Conservation (phyloP, 2,113 vertebrate genomes). For the Caranx ignobilis region DNA sequence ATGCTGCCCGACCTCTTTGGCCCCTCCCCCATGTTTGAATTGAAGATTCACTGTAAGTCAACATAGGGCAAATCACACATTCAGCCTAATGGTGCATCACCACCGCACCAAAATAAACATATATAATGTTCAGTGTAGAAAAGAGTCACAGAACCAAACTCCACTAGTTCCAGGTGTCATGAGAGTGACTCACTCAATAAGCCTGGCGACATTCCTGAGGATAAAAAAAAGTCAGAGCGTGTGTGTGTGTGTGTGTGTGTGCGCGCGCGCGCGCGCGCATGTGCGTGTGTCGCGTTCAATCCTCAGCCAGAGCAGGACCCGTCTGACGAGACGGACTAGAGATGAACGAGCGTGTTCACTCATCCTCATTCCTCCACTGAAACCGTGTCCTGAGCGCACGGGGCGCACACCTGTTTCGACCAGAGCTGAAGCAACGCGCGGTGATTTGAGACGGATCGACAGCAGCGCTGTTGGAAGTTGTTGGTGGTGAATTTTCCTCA, state of each 20-base stretch:
- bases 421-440: background rate
- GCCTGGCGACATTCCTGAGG: slow-evolving; percentile 78
- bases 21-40: background rate
- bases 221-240: slow-evolving; percentile 24
- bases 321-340: slow-evolving; percentile 76
- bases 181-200: slow-evolving; percentile 63
- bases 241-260: slow-evolving; percentile 27
- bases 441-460: background rate
- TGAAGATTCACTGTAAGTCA: background rate
- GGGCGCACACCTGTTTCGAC: slow-evolving; percentile 8
- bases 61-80: background rate
- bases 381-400: slow-evolving; percentile 39
- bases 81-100: too few relatives aligned
- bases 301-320: slow-evolving; percentile 55
- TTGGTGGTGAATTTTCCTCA: background rate
- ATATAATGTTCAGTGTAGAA: too few relatives aligned
- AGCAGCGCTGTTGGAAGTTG: rapidly evolving
- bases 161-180: background rate
- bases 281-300: slow-evolving; percentile 30
- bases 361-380: slow-evolving; percentile 65
- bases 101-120: too few relatives aligned
- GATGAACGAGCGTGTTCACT: slow-evolving; percentile 45
- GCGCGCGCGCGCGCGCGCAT: background rate
- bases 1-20: slow-evolving; percentile 45
- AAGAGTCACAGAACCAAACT: background rate